Base-by-base conservation (phyloP, 2,797 vertebrate species). In the Toxotes lorentzi region DNA sequence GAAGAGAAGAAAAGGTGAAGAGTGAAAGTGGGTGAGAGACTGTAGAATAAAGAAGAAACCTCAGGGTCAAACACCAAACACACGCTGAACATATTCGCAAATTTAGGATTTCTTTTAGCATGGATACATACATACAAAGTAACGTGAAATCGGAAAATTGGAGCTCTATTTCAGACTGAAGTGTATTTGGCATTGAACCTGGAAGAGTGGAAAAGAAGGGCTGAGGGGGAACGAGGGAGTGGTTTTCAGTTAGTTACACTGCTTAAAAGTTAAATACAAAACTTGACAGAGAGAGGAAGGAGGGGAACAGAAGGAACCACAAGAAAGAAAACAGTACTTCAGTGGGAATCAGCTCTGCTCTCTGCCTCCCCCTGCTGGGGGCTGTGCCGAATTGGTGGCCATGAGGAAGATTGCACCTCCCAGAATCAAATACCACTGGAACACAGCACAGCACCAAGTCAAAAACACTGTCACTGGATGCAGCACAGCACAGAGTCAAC, bases 381-480 rank as follows among this genome's bases (percentile, higher is more conserved):
- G 92, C 95, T 95, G 95, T 92, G 94, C 94, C 65, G 96, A 95
- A 95, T 95, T 96, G 96, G 94, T 95, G 94, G 89, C 96, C 94
- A 97, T 96, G 94, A 98, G 97, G 95, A 98, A 96, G 94, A 97
- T 95, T 76, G 97, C 96, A 84, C 96, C 97, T 95, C 97, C 97
- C 86, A 98, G 94, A 96, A 98, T 97, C 96, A 97, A 95, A 96
- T 97, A 97, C 97, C 96, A 98, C 97, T 97, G 96, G 87, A 95
- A 96, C 93, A 95, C 93, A 96, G 94, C 92, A 94, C 92, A 89
- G 91, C 91, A 93, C 87, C 72, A 38, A 91, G 82, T 93, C 91
- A 94, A 89, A 30, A 91, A 94, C 88, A 86, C 40, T 7, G 69
- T 73, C 77, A 90, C 82, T 71, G 72, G 40, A 86, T 48, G 84